Conservation (phyloP, 2,888 invertebrate genomes). For the Cistogaster globosa region DNA sequence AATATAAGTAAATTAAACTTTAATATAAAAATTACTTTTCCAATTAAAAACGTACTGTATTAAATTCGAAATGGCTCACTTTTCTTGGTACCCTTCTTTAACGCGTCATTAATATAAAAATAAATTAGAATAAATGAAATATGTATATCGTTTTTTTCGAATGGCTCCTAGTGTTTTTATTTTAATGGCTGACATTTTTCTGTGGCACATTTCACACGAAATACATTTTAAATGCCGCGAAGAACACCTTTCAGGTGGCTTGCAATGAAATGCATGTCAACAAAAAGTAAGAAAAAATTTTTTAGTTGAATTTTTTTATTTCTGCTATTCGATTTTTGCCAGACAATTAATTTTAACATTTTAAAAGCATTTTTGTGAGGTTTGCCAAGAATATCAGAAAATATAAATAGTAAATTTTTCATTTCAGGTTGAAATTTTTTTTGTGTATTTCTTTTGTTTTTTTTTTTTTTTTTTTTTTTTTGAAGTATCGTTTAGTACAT, state of each 20-base stretch:
- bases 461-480: background rate
- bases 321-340: conserved; percentile 28
- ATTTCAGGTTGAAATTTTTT: conserved; percentile 41
- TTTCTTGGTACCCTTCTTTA: conserved; percentile 4
- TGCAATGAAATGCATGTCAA: conserved; percentile 62
- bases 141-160: conserved; percentile 11
- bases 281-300: conserved; percentile 26
- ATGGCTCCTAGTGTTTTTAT: conserved; percentile 60
- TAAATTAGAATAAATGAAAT: conserved; percentile 32
- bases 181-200: conserved; percentile 53
- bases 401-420: conserved; percentile 29
- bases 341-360: conserved; percentile 61
- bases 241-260: conserved; percentile 77
- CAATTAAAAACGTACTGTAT: background rate
- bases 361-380: conserved; percentile 69
- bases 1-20: too few relatives aligned
- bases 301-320: conserved; percentile 21
- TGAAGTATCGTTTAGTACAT: conserved; percentile 19
- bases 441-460: background rate
- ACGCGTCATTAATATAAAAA: conserved; percentile 17
- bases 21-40: background rate
- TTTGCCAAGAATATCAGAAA: conserved; percentile 64
- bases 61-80: background rate
- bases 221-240: conserved; percentile 74
- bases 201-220: conserved; percentile 49